Evolutionary conservation across 2,888 invertebrate species (phyloP), one percentile per base, ranked within the genome.

Genomic region (Tenthredo scrophulariae): DNA sequence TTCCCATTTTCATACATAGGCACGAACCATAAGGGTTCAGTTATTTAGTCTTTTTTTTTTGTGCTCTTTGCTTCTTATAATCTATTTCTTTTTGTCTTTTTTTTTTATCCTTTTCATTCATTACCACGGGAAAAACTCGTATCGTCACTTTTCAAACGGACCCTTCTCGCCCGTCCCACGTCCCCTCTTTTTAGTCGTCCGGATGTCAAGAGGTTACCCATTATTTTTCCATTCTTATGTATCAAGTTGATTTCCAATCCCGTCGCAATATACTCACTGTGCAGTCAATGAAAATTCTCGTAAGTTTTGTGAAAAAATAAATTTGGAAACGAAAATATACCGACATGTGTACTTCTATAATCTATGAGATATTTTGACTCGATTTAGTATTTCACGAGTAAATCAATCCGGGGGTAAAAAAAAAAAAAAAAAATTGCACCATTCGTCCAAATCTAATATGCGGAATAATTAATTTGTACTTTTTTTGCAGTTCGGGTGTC

Each of bases 1-100:
- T 80, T 84, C 67, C 84, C 80, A 62, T 80, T 80, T 80, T 80
- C 58, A 40, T 80, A 62, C 29, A 80, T 15, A 58, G 46, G 58
- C 62, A 62, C 37, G 62, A 62, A 33, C 22, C n/a, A 40, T 72
- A 13, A 80, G 80, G 40, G 62, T 80, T 62, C 80, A 22, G 22
- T 62, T 37, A 62, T 80, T 80, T 26, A 37, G 22, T 40, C 62
- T 26, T 40, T 62, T 40, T 10, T 62, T 62, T 37, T 7, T 37
- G 0, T 33, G 7, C 26, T 33, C n/a, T 54, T 54, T 43, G 10
- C 22, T 9, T 26, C 29, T 54, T 75, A 10, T n/a, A 75, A 22
- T 40, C 77, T 54, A 54, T 77, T 50, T 50, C 26, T 54, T 54
- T 13, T 37, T 79, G 33, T 62, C 46, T 26, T 46, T 83, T 40